These are phyloP conservation scores for Cephus cinctus DNA, from an alignment of 1,140 invertebrate species.

Conservation along the genomic window DNA sequence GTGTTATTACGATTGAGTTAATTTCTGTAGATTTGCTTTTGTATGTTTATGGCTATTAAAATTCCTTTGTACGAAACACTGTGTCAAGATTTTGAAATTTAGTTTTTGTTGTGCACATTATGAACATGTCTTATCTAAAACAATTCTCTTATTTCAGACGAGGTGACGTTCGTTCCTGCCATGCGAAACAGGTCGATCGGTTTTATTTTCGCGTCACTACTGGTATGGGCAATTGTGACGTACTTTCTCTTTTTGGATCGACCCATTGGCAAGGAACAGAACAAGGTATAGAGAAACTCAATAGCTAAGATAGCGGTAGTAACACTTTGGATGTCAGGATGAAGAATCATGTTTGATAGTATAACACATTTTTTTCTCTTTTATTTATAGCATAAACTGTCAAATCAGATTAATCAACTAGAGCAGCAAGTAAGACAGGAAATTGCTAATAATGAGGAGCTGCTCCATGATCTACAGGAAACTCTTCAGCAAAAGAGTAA, in stretches of 20 bases:
- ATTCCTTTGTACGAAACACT: too few relatives aligned
- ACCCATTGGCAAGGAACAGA: slow-evolving; percentile 37
- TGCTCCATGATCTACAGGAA: slow-evolving; percentile 33
- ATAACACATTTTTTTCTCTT: slow-evolving; percentile 4
- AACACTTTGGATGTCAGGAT: too few relatives aligned
- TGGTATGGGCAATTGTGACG: slow-evolving; percentile 48
- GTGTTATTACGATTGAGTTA: too few relatives aligned
- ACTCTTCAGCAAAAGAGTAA: slow-evolving; percentile 36
- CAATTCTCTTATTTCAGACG: slow-evolving; percentile 39
- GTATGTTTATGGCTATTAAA: too few relatives aligned
- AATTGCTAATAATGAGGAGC: slow-evolving; percentile 38
- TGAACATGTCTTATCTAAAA: too few relatives aligned
- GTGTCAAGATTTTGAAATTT: too few relatives aligned
- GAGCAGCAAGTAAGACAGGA: slow-evolving; percentile 40
- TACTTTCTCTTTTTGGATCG: slow-evolving; percentile 49
- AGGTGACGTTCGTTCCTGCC: slow-evolving; percentile 49
- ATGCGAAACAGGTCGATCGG: slow-evolving; percentile 51
- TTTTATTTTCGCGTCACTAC: slow-evolving; percentile 45
- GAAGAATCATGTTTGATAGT: too few relatives aligned
- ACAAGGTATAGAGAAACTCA: too few relatives aligned
- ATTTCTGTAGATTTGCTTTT: too few relatives aligned
- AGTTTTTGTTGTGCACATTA: too few relatives aligned
- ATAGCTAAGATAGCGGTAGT: too few relatives aligned
- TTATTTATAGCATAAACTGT: slow-evolving; percentile 27
- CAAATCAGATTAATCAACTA: slow-evolving; percentile 41